phyloP scores from a whole-genome alignment of 1,140 invertebrate species.

The Pogonognathellus flavescens region DNA sequence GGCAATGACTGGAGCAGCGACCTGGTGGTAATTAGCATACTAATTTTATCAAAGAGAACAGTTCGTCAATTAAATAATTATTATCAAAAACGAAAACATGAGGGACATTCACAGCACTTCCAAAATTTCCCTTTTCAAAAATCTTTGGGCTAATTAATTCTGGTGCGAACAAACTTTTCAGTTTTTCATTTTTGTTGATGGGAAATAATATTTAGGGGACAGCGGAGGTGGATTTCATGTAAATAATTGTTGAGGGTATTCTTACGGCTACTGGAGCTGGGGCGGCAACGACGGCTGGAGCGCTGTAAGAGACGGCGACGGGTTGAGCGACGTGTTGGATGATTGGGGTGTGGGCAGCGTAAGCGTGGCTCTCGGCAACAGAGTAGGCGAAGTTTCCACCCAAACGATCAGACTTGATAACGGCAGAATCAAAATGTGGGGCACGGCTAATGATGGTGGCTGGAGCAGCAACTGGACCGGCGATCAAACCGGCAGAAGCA shows the following conservation, averaged over 20 bases:
- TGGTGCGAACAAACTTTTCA: too few species aligned
- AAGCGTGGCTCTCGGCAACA: slow-evolving; percentile 73
- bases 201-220: too few species aligned
- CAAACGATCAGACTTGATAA: slow-evolving; percentile 72
- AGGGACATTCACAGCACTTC: too few species aligned
- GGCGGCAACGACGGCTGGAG: slow-evolving; percentile 58
- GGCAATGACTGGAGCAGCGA: neutral
- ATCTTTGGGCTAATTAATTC: too few species aligned
- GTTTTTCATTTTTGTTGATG: too few species aligned
- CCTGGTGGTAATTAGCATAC: too few species aligned
- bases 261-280: slow-evolving; percentile 2
- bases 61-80: too few species aligned
- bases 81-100: too few species aligned
- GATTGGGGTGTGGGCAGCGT: slow-evolving; percentile 71
- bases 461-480: slow-evolving; percentile 59
- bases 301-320: slow-evolving; percentile 69
- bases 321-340: slow-evolving; percentile 69
- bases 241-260: too few species aligned
- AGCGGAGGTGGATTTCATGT: too few species aligned
- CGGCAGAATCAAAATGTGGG: slow-evolving; percentile 72
- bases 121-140: too few species aligned
- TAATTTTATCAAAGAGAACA: too few species aligned
- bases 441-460: slow-evolving; percentile 70
- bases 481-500: slow-evolving; percentile 66
- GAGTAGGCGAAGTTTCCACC: slow-evolving; percentile 75